Conservation (phyloP, 2,888 invertebrate genomes). For the Machimus rusticus region DNA sequence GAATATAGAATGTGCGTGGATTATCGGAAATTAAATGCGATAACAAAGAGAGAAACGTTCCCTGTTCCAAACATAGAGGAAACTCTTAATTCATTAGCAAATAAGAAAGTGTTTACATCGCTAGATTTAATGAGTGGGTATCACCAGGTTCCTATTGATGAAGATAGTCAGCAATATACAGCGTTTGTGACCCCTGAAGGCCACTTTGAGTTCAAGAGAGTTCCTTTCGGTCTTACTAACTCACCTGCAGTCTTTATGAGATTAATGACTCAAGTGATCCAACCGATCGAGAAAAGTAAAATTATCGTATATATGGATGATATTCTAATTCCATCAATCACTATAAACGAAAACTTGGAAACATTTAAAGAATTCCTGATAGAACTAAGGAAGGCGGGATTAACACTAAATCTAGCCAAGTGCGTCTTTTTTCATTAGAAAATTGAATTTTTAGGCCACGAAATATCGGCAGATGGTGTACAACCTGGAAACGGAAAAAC, state of each 20-base stretch:
- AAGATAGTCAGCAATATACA: slow-evolving; percentile 45
- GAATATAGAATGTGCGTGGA: neutral
- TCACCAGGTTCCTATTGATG: slow-evolving; percentile 39
- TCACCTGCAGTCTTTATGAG: slow-evolving; percentile 49
- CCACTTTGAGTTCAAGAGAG: slow-evolving; percentile 53
- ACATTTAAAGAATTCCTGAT: neutral
- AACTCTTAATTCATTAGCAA: neutral
- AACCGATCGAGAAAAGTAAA: neutral
- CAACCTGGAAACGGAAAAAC: neutral
- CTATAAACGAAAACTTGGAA: neutral
- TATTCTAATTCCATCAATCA: neutral
- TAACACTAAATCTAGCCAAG: neutral
- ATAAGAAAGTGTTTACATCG: slow-evolving; percentile 22
- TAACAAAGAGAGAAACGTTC: slow-evolving; percentile 49
- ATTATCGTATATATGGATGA: slow-evolving; percentile 1
- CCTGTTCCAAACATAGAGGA: slow-evolving; percentile 39
- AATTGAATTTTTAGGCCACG: neutral
- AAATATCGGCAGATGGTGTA: slow-evolving; percentile 9
- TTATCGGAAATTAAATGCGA: slow-evolving; percentile 32
- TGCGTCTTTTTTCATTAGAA: neutral
- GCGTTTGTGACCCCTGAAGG: slow-evolving; percentile 52
- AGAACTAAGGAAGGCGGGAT: neutral
- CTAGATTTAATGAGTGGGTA: slow-evolving; percentile 43
- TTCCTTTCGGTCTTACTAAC: slow-evolving; percentile 42
- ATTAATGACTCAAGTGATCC: slow-evolving; percentile 1